Evolutionary conservation across 2,113 vertebrate species (phyloP).

Genomic region (Lagopus muta): DNA sequence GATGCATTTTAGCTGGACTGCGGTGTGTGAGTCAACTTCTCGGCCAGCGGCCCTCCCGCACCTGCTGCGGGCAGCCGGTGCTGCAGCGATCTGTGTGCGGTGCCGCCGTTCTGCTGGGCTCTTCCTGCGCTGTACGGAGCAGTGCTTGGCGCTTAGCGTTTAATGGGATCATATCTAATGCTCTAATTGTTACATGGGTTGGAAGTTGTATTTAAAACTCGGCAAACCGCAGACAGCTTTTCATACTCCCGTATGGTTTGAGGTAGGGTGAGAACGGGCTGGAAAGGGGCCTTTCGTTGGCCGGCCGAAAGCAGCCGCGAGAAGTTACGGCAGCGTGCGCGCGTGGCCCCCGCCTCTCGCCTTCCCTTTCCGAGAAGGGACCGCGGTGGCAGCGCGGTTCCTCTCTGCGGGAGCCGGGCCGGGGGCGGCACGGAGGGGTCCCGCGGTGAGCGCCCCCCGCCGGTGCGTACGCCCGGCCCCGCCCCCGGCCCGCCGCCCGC

Average conservation of each 20-base stretch:
- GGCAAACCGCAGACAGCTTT: accelerated
- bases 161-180: background rate
- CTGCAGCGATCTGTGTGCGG: no score
- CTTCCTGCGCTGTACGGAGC: background rate
- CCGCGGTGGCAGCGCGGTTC: no score
- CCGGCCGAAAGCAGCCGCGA: background rate
- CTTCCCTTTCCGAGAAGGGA: no score
- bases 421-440: background rate
- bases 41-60: no score
- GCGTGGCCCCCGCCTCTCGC: no score
- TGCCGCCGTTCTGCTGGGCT: no score
- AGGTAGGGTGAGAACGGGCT: accelerated
- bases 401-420: background rate
- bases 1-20: background rate
- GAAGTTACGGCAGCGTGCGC: no score
- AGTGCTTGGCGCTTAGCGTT: accelerated
- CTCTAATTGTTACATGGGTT: accelerated
- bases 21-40: background rate
- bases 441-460: background rate
- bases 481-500: background rate
- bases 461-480: background rate
- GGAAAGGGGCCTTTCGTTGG: accelerated
- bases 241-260: no score
- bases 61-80: no score
- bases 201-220: background rate